Evolutionary conservation across 2,113 vertebrate genomes (phyloP), one percentile per base, ranked within the genome.

Genomic region (Phrynosoma platyrhinos): DNA sequence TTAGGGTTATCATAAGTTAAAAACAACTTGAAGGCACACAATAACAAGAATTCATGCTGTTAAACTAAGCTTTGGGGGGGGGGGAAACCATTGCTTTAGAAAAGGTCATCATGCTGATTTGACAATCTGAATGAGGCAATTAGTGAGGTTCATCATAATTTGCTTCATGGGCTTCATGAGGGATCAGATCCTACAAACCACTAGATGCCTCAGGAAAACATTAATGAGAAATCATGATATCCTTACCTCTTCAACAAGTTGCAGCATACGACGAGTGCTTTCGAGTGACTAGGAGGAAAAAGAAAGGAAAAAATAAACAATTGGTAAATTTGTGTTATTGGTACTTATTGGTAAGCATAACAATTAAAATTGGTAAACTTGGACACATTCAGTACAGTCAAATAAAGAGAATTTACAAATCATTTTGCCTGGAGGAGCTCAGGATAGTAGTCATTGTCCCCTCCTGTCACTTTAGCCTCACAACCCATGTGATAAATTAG

Each of bases 211-310:
- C 14, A 27, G 52, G n/a, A 23, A 58, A 55, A 53, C 8, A 72
- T 36, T 77, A 47, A 64, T 80, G 82, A 80, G 40, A 77, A 91
- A 84, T 78, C 78, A 64, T 25, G 47, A 83, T 30, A 8, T 52
- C 25, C 98, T 98, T 98, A 99, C 99, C 99, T 99, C 99, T 96
- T 99, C 99, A 92, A 99, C 99, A 93, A 99, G 97, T 95, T 99
- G 99, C 86, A 99, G 97, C 99, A 99, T 99, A 93, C 99, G 99
- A 90, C 99, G 99, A 84, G 99, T 99, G 94, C 99, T 99, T 95
- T 99, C 99, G 93, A 99, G 98, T 2, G 99, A 99, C 99, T 99
- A 96, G 82, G 83, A 94, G 91, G 83, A 90, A 91, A 88, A 90
- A 89, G 12, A 30, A 89, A 1, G 89, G 71, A 87, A 91, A 91